Conservation (phyloP, 2,888 invertebrate genomes). For the Brachyptera putata region DNA sequence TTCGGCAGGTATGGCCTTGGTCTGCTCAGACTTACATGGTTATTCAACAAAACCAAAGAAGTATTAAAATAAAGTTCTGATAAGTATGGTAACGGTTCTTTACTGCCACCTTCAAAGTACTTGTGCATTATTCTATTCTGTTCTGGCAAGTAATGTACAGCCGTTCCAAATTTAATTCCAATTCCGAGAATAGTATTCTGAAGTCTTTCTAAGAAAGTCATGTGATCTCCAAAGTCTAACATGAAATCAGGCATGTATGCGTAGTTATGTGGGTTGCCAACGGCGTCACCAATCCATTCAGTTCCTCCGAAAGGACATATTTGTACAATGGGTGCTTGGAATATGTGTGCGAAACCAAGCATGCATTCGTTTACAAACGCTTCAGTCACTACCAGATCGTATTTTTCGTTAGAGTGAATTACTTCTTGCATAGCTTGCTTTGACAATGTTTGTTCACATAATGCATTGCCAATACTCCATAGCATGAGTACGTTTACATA, state of each 20-base stretch:
- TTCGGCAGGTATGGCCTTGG: constrained; percentile 36
- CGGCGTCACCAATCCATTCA: constrained; percentile 47
- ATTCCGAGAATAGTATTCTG: constrained; percentile 45
- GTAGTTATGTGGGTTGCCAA: constrained; percentile 48
- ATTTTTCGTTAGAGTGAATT: constrained; percentile 22
- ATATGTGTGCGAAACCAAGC: constrained; percentile 26
- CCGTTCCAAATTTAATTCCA: background rate
- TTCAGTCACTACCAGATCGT: constrained; percentile 27
- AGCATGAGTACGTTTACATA: background rate
- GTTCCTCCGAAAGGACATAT: constrained; percentile 47
- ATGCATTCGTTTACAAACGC: constrained; percentile 27
- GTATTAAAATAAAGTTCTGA: constrained; percentile 30
- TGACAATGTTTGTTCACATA: background rate
- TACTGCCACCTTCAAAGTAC: background rate
- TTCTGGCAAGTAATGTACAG: background rate
- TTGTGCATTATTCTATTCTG: constrained; percentile 19
- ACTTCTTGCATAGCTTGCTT: constrained; percentile 4
- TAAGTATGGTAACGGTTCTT: constrained; percentile 24
- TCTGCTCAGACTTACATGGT: constrained; percentile 36
- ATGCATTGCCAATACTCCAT: background rate
- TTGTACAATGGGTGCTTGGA: constrained; percentile 37
- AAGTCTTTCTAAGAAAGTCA: constrained; percentile 46
- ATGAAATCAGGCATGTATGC: constrained; percentile 51
- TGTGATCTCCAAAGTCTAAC: constrained; percentile 47
- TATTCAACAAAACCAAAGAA: constrained; percentile 36